Evolutionary conservation across 1,140 invertebrate genomes (phyloP), one percentile per base, ranked within the genome.

Genomic region (Rhyzopertha dominica): DNA sequence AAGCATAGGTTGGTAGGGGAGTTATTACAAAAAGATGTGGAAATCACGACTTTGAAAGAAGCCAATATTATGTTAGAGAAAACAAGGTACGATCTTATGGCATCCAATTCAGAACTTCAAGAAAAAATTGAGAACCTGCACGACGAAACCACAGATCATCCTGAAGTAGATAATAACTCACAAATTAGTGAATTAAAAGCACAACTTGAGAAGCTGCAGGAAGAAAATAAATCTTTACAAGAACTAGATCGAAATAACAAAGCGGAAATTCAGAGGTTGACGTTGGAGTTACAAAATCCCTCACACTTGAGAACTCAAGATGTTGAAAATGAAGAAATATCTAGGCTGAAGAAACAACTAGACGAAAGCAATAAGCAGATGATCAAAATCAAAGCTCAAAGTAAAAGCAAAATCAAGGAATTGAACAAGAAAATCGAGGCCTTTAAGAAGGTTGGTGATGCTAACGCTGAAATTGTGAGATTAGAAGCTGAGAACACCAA

Each of bases 371-470:
- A 88, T 63, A 87, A 86, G 63, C 81, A 80, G 60, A 85, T 86
- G 77, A 81, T 91, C 24, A 91, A 90, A 71, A 71, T 89, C 17
- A 90, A 90, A 65, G 84, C 83, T 4, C 78, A 82, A 56, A 78
- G 84, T 54, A 86, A 84, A 59, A 77, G 77, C 22, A 90, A 90
- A 73, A 65, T 90, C 12, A 94, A 90, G 65, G 79, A 81, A 66
- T 70, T 91, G 56, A 86, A 88, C 54, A 88, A 89, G 54, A 85
- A 89, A 62, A 69, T 91, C 41, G 80, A 87, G 47, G 76, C 78
- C 55, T 78, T 90, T 45, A 87, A 80, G 67, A 81, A 80, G 74
- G 75, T 80, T 16, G 80, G 78, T 28, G 81, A 87, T 61, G 60
- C 73, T 17, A 80, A 83, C 64, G 76, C 77, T 30, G 78, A 87